A percentile compares a stretch with the other conserved stretches of the same genome.
These are phyloP conservation scores for Gymnocephalus cernua DNA, from an alignment of 2,113 vertebrate species.

Conservation along the genomic window DNA sequence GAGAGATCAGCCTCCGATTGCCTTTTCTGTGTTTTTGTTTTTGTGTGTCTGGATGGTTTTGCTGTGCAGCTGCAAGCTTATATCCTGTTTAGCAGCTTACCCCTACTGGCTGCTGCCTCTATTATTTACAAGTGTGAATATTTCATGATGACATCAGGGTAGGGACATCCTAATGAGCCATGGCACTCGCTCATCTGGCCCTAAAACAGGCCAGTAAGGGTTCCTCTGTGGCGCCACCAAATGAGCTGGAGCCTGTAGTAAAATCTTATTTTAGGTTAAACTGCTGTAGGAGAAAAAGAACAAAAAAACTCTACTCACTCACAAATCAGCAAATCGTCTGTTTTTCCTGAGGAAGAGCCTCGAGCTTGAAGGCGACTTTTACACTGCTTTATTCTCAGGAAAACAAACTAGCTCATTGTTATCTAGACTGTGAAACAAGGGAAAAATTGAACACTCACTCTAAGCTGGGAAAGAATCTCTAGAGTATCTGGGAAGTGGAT, in stretches of 20 bases:
- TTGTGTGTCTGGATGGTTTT: constrained; percentile 19
- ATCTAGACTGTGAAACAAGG: constrained; percentile 10
- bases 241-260: constrained; percentile 22
- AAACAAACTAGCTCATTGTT: constrained; percentile 35
- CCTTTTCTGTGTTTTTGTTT: constrained; percentile 31
- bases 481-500: background rate
- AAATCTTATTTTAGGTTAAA: constrained; percentile 57
- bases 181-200: constrained; percentile 56
- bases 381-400: constrained; percentile 16
- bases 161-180: constrained; percentile 62
- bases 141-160: constrained; percentile 77
- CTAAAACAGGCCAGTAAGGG: constrained; percentile 38
- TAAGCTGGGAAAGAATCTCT: background rate
- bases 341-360: constrained; percentile 37
- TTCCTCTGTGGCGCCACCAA: constrained; percentile 35
- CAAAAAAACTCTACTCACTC: constrained; percentile 21
- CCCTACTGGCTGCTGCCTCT: constrained; percentile 48
- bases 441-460: background rate
- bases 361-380: constrained; percentile 20
- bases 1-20: constrained; percentile 5
- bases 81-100: constrained; percentile 32
- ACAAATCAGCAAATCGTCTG: constrained; percentile 27
- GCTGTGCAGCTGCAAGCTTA: constrained; percentile 9
- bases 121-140: constrained; percentile 79
- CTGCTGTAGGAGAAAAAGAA: background rate